Percentiles rank a stretch among this genome's conserved stretches.
phyloP scores from a whole-genome alignment of 1,140 invertebrate genomes.

The Scaptomyza montana region DNA sequence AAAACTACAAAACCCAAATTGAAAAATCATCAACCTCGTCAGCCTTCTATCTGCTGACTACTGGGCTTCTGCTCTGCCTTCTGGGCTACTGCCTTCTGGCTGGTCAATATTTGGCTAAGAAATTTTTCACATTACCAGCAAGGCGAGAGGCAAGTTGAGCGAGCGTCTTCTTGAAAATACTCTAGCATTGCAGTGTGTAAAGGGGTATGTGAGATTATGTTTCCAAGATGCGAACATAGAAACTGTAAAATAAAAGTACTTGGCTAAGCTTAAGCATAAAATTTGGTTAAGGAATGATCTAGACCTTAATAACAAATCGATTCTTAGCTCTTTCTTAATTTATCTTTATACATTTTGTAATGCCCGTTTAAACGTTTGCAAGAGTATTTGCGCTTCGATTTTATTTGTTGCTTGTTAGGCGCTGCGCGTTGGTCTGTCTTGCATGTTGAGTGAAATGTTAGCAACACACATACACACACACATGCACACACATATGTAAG shows the following conservation, averaged over 20 bases:
- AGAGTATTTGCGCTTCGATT: conserved; percentile 36
- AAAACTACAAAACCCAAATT: conserved; percentile 82
- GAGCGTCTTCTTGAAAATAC: conserved; percentile 48
- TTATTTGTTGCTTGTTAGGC: conserved; percentile 25
- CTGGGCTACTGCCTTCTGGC: conserved; percentile 49
- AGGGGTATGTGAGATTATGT: neutral
- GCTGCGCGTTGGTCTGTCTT: conserved; percentile 34
- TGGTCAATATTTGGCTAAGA: conserved; percentile 80
- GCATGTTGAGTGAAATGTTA: conserved; percentile 80
- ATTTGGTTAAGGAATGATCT: too few species aligned
- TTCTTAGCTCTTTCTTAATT: too few species aligned
- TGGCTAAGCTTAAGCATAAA: too few species aligned
- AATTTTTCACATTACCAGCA: conserved; percentile 80
- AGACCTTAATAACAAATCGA: too few species aligned
- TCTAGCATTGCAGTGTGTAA: neutral
- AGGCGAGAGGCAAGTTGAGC: conserved; percentile 51
- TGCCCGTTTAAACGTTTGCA: neutral
- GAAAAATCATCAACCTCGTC: conserved; percentile 80
- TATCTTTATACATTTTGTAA: too few species aligned
- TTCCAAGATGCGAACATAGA: neutral
- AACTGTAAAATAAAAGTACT: too few species aligned
- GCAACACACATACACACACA: conserved; percentile 51
- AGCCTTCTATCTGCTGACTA: conserved; percentile 28
- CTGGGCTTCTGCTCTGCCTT: conserved; percentile 11
- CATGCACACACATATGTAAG: conserved; percentile 5